These are phyloP conservation scores for Artemia sinica DNA, from an alignment of 2,888 invertebrate species.

Conservation along the genomic window DNA sequence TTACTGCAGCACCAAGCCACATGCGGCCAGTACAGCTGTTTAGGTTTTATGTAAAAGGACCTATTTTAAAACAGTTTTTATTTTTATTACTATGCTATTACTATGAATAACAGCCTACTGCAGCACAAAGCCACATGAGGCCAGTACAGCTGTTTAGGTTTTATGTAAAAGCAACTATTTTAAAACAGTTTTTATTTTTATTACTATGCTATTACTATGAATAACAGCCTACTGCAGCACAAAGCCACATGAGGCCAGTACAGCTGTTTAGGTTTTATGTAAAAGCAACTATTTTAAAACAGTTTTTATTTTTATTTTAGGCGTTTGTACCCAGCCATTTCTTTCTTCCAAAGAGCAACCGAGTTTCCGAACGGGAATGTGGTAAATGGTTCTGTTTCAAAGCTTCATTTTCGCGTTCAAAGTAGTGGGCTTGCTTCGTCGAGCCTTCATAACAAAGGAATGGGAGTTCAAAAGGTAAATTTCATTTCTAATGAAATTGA, in stretches of 20 bases:
- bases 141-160: not conserved
- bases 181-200: not conserved
- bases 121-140: too few relatives aligned
- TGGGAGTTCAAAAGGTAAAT: conserved; percentile 70
- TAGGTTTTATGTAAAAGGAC: too few relatives aligned
- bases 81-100: not conserved
- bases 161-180: not conserved
- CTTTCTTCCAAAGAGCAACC: conserved; percentile 89
- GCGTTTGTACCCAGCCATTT: conserved; percentile 43
- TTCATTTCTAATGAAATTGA: not conserved
- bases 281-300: too few relatives aligned
- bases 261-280: not conserved
- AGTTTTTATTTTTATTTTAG: conserved; percentile 27
- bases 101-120: not conserved
- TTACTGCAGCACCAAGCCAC: too few relatives aligned
- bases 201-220: conserved; percentile 8
- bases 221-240: not conserved
- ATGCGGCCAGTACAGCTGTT: too few relatives aligned
- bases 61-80: too few relatives aligned
- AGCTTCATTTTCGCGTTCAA: conserved; percentile 73
- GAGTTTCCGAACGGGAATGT: conserved; percentile 68
- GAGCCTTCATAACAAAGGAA: conserved; percentile 66
- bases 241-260: too few relatives aligned
- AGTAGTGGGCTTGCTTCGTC: conserved; percentile 67
- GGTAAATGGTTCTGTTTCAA: conserved; percentile 57